Evolutionary conservation across 2,113 vertebrate species (phyloP), one percentile per base, ranked within the genome.

Genomic region (Junco hyemalis): DNA sequence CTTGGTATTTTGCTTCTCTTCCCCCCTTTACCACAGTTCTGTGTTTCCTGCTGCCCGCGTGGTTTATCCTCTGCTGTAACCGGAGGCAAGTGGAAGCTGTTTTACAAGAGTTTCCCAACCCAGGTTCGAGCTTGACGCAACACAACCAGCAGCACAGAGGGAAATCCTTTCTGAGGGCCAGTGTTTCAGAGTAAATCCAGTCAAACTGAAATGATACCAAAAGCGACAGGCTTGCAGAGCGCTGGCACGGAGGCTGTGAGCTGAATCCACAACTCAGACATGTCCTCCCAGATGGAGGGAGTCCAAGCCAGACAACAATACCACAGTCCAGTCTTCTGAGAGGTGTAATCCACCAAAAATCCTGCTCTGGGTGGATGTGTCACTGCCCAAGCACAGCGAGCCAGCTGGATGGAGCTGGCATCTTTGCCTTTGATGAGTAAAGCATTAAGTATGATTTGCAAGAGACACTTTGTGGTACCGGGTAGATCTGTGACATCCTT

Each of bases 41-140:
- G 48, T 0, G 8, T 5, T 79, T 68, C 57, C 64, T 20, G 21
- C 5, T 6, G 66, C 81, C 53, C 0, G 1, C 2, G 3, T 2
- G 36, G 83, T 71, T 86, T 53, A 24, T 40, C 53, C 47, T 12
- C 31, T 59, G 72, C 29, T 51, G 70, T 21, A 74, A 91, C 26
- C 5, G 0, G 42, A 90, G 68, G 35, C 74, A 19, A 85, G 59
- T 66, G 82, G 90, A 93, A 96, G 90, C 38, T 40, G 54, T 54
- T 70, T 68, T 36, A 86, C 83, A 28, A 86, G 53, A 48, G 17
- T 92, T 94, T 93, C 84, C 53, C 84, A 81, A 54, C 23, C 12
- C 61, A 3, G 16, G 26, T 4, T 5, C 31, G 38, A 54, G 76
- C 42, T 59, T 12, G 50, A 71, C 54, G 86, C 83, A 80, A 71